A percentile compares a stretch with the other conserved stretches of the same genome.
Conservation (phyloP, 2,888 invertebrate genomes). For the Harmothoe impar region DNA sequence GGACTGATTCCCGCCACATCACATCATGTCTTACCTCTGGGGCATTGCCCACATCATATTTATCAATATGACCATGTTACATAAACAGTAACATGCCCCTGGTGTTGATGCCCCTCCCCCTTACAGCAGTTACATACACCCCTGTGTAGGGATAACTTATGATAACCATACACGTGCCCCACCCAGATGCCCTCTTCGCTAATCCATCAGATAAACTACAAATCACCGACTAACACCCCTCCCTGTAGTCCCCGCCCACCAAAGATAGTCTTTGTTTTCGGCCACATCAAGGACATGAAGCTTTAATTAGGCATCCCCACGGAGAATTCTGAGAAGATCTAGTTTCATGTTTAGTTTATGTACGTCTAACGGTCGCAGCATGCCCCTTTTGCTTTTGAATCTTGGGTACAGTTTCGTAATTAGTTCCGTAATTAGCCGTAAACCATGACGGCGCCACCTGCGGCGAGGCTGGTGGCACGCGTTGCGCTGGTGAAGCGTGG, state of each 20-base stretch:
- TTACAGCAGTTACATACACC: not conserved
- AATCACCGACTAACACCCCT: not conserved
- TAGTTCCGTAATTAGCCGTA: conserved; percentile 31
- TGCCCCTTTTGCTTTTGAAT: conserved; percentile 10
- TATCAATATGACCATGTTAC: too few relatives aligned
- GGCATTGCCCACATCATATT: too few relatives aligned
- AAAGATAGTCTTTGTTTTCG: not conserved
- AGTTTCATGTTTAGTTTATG: not conserved
- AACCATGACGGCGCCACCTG: not conserved
- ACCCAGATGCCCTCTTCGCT: not conserved
- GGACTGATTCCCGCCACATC: too few relatives aligned
- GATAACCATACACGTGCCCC: conserved; percentile 5
- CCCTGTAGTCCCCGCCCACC: not conserved
- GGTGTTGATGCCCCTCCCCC: too few relatives aligned
- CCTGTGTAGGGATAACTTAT: not conserved
- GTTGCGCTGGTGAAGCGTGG: not conserved
- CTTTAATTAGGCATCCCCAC: not conserved
- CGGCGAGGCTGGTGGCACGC: not conserved
- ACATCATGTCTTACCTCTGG: too few relatives aligned
- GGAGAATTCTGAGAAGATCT: not conserved
- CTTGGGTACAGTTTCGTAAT: not conserved
- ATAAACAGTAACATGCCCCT: too few relatives aligned
- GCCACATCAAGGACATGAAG: not conserved
- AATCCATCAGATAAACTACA: conserved; percentile 30
- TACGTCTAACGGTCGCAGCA: not conserved